Conservation (phyloP, 2,888 invertebrate species). For the Exephanes ischioxanthus region DNA sequence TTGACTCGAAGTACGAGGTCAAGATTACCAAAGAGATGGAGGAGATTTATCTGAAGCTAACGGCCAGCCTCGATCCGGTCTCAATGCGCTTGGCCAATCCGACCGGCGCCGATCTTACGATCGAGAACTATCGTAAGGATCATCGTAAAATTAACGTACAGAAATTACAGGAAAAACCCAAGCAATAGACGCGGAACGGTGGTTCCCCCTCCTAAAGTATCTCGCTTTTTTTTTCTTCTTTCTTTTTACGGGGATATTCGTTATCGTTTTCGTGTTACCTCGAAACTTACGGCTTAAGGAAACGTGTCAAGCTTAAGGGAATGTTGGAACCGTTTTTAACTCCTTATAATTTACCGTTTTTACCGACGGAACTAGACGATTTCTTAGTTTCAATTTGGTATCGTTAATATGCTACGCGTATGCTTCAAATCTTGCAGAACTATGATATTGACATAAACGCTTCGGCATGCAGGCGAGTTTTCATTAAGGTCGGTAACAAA, state of each 20-base stretch:
- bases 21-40: conserved; percentile 83
- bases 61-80: conserved; percentile 81
- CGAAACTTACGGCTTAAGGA: conserved; percentile 32
- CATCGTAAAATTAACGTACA: conserved; percentile 78
- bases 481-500: too few species aligned
- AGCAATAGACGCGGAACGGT: conserved; percentile 37
- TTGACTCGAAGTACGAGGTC: conserved; percentile 77
- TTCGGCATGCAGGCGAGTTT: too few species aligned
- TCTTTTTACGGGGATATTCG: neutral
- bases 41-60: conserved; percentile 82
- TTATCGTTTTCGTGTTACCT: conserved; percentile 4
- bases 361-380: too few species aligned
- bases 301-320: conserved; percentile 34
- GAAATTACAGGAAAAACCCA: conserved; percentile 70
- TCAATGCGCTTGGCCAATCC: conserved; percentile 74
- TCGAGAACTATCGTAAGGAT: conserved; percentile 82
- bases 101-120: conserved; percentile 78
- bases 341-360: too few species aligned
- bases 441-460: too few species aligned
- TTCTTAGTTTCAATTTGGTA: too few species aligned
- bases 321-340: too few species aligned
- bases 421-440: too few species aligned
- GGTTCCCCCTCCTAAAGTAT: neutral
- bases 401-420: too few species aligned
- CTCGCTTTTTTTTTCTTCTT: neutral